phyloP scores from a whole-genome alignment of 2,797 vertebrate species.

The Phrynocephalus guinanensis region DNA sequence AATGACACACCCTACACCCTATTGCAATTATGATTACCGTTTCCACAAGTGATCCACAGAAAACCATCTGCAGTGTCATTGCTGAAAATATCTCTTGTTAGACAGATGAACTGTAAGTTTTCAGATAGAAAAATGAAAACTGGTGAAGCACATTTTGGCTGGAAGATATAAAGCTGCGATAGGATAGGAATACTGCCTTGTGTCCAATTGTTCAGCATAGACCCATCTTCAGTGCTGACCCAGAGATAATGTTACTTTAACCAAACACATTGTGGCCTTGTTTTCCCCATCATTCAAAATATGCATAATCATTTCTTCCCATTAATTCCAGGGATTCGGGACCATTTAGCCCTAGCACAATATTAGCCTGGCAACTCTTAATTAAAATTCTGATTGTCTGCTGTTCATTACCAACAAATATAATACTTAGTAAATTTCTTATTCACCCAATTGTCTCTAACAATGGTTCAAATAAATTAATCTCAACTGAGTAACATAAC shows the following conservation, averaged over 20 bases:
- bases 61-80: background rate
- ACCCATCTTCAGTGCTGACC: no score
- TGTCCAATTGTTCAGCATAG: no score
- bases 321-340: no score
- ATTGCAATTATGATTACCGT: constrained; percentile 25
- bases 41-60: constrained; percentile 29
- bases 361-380: background rate
- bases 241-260: no score
- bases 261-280: no score
- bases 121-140: background rate
- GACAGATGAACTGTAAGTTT: constrained; percentile 13
- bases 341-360: no score
- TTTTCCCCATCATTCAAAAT: no score
- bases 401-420: background rate
- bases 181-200: no score
- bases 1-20: constrained; percentile 19
- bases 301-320: no score
- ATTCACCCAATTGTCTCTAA: background rate
- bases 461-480: background rate
- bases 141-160: background rate
- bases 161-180: no score
- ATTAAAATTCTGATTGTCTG: background rate
- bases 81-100: constrained; percentile 22
- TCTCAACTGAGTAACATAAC: background rate
- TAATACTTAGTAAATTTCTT: background rate